Evolutionary conservation across 1,140 invertebrate species (phyloP), one percentile per base, ranked within the genome.

Genomic region (Bombus difficillimus): DNA sequence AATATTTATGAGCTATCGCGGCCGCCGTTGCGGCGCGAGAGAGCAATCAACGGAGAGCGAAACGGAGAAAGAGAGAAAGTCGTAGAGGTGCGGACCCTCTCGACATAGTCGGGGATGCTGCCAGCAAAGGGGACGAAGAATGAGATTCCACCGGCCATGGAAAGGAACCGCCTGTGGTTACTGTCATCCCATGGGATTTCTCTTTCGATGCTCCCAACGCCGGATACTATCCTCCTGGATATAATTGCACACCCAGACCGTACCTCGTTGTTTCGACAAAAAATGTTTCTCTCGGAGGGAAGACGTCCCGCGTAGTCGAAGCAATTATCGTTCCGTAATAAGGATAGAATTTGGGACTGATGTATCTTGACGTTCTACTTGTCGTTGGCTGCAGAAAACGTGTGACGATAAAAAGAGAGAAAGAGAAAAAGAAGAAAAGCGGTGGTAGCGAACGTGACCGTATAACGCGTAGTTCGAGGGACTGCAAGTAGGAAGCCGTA

Each of bases 1-100:
- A 95, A 95, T 95, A 95, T 95, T 95, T 95, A 95, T 95, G 94
- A 95, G 94, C 93, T 91, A 91, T 92, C 89, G 91, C 88, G 89
- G 89, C 87, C 87, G 90, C 86, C 86, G 86, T 64, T 74, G 62
- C 77, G 87, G 89, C 86, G 83, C 87, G 78, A 86, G 84, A 85
- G 87, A 90, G 79, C 76, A 86, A 86, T 75, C 41, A 85, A 89
- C 79, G 69, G 72, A 41, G 62, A 83, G 72, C 41, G 43, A 82
- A 72, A 87, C 74, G 71, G 78, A 68, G 66, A 69, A 73, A 86
- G 83, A 86, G 69, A 81, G 83, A 87, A 83, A 62, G 87, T 78
- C 47, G 86, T 68, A 57, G 87, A 89, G 66, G 82, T 39, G 72
- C 71, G 85, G 87, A 87, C 75, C 73, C 90, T 87, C 66, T 66